These are phyloP conservation scores for Andrena haemorrhoa DNA, from an alignment of 2,888 invertebrate genomes.

Conservation along the genomic window DNA sequence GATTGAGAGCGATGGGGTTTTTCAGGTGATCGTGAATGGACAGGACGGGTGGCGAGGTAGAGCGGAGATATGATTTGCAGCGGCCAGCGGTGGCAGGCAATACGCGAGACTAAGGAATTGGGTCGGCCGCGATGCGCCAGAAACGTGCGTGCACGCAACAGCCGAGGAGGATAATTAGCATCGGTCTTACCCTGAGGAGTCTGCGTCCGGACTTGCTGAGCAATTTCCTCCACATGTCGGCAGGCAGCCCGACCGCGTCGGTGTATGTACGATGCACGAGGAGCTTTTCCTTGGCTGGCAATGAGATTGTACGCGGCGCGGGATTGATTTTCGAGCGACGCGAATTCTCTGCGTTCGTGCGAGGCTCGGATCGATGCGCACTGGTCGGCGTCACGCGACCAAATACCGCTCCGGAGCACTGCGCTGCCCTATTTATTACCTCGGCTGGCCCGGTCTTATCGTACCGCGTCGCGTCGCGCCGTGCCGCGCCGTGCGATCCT, in stretches of 20 bases:
- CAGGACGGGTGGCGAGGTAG: not conserved
- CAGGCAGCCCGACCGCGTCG: not conserved
- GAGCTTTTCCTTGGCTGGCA: slow-evolving; percentile 4
- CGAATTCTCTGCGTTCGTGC: slow-evolving; percentile 29
- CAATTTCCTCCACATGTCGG: slow-evolving; percentile 80
- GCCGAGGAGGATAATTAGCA: slow-evolving; percentile 20
- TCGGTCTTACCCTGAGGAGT: slow-evolving; percentile 80
- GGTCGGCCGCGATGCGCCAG: slow-evolving; percentile 56
- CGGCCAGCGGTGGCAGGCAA: slow-evolving; percentile 23
- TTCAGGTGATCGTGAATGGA: no score
- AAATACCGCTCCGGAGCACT: slow-evolving; percentile 77
- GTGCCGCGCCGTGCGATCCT: slow-evolving; percentile 20
- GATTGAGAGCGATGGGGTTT: no score
- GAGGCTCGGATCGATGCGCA: slow-evolving; percentile 69
- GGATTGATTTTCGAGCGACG: slow-evolving; percentile 65
- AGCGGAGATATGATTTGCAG: not conserved
- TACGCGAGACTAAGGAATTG: slow-evolving; percentile 46
- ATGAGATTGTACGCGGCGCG: slow-evolving; percentile 27
- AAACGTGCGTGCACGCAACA: slow-evolving; percentile 53
- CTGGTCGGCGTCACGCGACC: slow-evolving; percentile 75
- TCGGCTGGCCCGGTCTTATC: slow-evolving; percentile 67
- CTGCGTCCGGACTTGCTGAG: slow-evolving; percentile 81
- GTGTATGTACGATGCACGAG: not conserved
- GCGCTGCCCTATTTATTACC: slow-evolving; percentile 80
- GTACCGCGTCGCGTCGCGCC: slow-evolving; percentile 19